Conservation (phyloP, 2,797 vertebrate species). For the Microchirus variegatus region DNA sequence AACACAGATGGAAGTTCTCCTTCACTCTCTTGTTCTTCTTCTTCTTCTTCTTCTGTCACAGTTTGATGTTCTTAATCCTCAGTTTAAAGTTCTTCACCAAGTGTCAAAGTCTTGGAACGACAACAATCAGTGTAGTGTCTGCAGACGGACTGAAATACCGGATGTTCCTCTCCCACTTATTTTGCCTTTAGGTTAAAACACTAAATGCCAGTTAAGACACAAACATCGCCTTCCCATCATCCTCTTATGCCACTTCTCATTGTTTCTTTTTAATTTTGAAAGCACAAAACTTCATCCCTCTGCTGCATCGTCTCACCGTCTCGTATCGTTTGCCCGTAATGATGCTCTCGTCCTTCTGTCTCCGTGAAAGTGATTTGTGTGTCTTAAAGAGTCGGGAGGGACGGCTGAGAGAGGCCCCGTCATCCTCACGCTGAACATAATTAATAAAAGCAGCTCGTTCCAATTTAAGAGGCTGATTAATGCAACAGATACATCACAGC, state of each 20-base stretch:
- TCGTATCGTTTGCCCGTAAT: slow-evolving; percentile 8
- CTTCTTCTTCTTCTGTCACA: too few species aligned
- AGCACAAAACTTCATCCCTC: neutral
- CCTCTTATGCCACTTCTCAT: slow-evolving; percentile 1
- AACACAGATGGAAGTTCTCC: too few species aligned
- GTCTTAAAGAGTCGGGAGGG: slow-evolving; percentile 52
- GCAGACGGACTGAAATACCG: too few species aligned
- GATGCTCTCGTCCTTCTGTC: slow-evolving; percentile 15
- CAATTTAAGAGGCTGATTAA: slow-evolving; percentile 78
- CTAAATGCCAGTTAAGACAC: slow-evolving; percentile 1
- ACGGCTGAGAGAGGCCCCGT: slow-evolving; percentile 54
- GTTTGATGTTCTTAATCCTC: too few species aligned
- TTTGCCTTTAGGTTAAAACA: neutral
- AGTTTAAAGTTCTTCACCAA: too few species aligned
- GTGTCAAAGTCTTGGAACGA: too few species aligned
- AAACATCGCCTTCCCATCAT: neutral
- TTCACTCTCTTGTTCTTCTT: too few species aligned
- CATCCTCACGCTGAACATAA: slow-evolving; percentile 65
- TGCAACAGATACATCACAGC: slow-evolving; percentile 68
- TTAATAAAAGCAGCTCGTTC: slow-evolving; percentile 77
- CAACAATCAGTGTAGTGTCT: too few species aligned
- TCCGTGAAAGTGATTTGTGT: slow-evolving; percentile 36
- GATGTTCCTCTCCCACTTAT: neutral
- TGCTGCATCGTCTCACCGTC: neutral
- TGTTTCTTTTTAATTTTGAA: slow-evolving; percentile 2